These are phyloP conservation scores for Gila robusta DNA, from an alignment of 2,797 vertebrate species.

Conservation along the genomic window DNA sequence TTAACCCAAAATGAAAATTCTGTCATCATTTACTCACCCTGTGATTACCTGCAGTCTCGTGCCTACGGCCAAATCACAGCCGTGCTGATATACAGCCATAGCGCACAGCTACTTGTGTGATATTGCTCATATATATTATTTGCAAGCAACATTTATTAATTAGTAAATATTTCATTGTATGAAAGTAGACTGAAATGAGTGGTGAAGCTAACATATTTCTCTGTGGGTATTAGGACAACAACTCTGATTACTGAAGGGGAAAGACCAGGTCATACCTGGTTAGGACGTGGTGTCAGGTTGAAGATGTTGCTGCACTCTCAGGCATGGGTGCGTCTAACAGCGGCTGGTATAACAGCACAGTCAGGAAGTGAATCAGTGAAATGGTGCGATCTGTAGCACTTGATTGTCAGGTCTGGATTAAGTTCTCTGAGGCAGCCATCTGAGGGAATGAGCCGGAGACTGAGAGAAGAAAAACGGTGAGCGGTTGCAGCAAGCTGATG, in stretches of 20 bases:
- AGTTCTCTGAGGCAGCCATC: conserved; percentile 13
- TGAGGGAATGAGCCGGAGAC: not conserved
- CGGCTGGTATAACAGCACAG: not conserved
- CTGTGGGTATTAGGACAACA: not conserved
- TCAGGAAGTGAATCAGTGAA: not conserved
- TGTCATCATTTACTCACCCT: not conserved
- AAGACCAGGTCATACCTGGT: not conserved
- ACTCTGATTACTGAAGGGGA: not conserved
- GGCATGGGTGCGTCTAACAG: not conserved
- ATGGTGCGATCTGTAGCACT: conserved; percentile 13
- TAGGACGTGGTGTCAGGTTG: not conserved
- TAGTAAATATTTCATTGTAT: not conserved
- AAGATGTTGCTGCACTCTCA: not conserved
- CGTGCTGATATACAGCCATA: too few relatives aligned
- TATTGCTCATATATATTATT: too few relatives aligned
- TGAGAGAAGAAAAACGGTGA: not conserved
- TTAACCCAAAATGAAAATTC: not conserved
- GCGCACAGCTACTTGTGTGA: too few relatives aligned
- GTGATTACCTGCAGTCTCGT: too few relatives aligned
- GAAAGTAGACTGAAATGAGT: not conserved
- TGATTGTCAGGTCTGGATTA: conserved; percentile 29
- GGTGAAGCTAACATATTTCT: not conserved
- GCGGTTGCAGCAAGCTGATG: not conserved
- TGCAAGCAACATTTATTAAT: not conserved
- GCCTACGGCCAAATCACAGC: too few relatives aligned